Evolutionary conservation across 2,888 invertebrate genomes (phyloP).

Genomic region (Spilarctia lutea): DNA sequence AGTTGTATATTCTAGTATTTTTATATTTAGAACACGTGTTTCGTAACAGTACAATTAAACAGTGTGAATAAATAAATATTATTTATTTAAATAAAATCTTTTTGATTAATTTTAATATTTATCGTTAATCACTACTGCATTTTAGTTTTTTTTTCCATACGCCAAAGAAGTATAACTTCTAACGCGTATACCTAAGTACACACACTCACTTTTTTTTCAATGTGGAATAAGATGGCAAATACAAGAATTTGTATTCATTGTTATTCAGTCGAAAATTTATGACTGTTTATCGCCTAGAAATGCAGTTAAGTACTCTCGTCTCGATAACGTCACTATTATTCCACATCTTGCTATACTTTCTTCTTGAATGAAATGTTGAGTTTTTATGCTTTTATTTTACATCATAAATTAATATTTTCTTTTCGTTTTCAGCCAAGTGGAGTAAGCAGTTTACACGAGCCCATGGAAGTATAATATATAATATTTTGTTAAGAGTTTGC

Average conservation of each 20-base stretch:
- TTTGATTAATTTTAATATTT: no score
- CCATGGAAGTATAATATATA: conserved; percentile 40
- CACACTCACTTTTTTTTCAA: no score
- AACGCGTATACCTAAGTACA: no score
- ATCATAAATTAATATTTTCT: conserved; percentile 8
- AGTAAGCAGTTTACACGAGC: conserved; percentile 57
- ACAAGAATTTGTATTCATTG: background rate
- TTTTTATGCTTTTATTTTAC: background rate
- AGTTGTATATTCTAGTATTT: no score
- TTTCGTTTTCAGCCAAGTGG: conserved; percentile 76
- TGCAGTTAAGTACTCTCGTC: background rate
- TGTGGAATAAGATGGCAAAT: background rate
- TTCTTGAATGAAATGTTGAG: background rate
- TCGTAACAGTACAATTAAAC: no score
- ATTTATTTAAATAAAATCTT: no score
- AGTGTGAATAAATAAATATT: no score
- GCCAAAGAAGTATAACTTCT: no score
- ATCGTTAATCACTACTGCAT: no score
- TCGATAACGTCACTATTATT: background rate
- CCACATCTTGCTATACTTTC: background rate
- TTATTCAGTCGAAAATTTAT: background rate
- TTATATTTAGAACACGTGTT: no score
- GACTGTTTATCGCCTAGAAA: background rate
- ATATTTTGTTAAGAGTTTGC: conserved; percentile 74
- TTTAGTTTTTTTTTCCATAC: no score